Base-by-base conservation (phyloP, 2,888 invertebrate genomes). In the Drosophila neonasuta region DNA sequence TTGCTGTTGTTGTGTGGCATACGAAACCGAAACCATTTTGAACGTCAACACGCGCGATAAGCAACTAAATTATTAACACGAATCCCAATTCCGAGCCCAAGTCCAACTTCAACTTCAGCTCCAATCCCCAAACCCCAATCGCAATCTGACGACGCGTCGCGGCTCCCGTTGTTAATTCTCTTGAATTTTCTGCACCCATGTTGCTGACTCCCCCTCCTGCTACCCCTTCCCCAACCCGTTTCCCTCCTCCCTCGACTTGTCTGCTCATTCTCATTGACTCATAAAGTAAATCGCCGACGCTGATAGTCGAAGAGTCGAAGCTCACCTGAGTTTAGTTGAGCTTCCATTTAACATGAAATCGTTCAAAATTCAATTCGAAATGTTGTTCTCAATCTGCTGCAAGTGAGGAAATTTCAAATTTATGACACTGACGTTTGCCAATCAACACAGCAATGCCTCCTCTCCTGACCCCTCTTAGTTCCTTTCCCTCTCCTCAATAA, bases 11-110 rank as follows among this genome's bases (percentile, higher is more conserved):
- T 54, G 20, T 55, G 45, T 24, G 39, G 32, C 39, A 11, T 55
- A 60, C 50, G 45, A 65, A 77, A 69, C 69, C 61, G 77, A 87
- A 87, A 84, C 88, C 84, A 79, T 78, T 80, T 77, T 76, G 70
- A 80, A 86, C 86, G 88, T 88, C 88, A 84, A 83, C 87, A 81
- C 87, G 63, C 63, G 58, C 88, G 88, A 88, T 88, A 86, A 86
- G 86, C 79, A 81, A 88, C 87, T 87, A 88, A 86, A 88, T 86
- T 86, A 86, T 88, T 87, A 87, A 88, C 86, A 87, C 87, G 84
- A 86, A 77, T 60, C 69, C 64, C 60, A 55, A 68, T 17, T 13
- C 36, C n/a, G 39, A 39, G 13, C 39, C 39, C 39, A 39, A 39
- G 8, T 39, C 15, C n/a, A 34, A 68, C 70, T 42, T 39, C 71